Conservation (phyloP, 2,797 vertebrate genomes). For the Lutjanus campechanus region DNA sequence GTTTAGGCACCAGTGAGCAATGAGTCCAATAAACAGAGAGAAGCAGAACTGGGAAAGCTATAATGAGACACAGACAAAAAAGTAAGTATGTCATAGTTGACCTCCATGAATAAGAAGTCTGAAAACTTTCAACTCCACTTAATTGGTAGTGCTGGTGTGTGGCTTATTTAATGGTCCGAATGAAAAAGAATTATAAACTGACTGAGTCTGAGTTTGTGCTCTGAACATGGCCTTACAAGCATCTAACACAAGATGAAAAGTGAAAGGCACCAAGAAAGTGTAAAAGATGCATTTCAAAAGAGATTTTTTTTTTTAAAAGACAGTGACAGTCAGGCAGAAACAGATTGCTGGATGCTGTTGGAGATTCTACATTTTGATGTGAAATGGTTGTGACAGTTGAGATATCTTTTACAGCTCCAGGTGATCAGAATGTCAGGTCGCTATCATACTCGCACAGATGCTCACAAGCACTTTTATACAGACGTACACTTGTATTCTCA, state of each 20-base stretch:
- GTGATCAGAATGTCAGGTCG: constrained; percentile 22
- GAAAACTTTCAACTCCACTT: background rate
- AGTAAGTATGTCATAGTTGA: constrained; percentile 26
- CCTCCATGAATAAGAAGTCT: constrained; percentile 29
- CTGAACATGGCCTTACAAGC: constrained; percentile 19
- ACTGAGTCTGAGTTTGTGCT: constrained; percentile 18
- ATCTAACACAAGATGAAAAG: constrained; percentile 24
- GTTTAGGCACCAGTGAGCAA: constrained; percentile 43
- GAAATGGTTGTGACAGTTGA: constrained; percentile 24
- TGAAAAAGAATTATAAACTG: background rate
- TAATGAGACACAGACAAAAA: constrained; percentile 24
- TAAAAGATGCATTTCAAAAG: constrained; percentile 15
- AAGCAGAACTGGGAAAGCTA: background rate
- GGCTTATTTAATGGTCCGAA: constrained; percentile 28
- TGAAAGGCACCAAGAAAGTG: background rate
- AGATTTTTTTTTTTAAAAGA: background rate
- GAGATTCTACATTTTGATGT: constrained; percentile 34
- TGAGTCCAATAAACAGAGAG: constrained; percentile 27
- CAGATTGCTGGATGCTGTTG: constrained; percentile 3
- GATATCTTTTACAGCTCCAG: constrained; percentile 31
- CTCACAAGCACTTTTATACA: background rate
- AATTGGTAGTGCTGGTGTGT: constrained; percentile 15
- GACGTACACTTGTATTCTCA: background rate
- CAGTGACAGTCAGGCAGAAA: constrained; percentile 12
- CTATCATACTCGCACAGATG: background rate